Evolutionary conservation across 2,888 invertebrate species (phyloP).

Genomic region (Thalpophila matura): DNA sequence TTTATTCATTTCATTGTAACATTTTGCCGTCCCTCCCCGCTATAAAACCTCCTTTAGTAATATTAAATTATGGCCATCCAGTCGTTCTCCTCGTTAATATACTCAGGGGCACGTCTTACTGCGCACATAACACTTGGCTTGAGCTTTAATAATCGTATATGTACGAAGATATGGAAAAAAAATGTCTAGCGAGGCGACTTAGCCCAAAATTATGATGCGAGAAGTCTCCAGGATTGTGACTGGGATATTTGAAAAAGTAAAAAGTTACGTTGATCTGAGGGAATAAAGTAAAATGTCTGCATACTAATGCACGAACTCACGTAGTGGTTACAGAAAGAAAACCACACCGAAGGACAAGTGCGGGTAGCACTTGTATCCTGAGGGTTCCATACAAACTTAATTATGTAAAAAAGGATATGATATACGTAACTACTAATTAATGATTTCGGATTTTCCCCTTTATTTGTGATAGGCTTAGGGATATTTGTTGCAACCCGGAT

Average conservation of each 20-base stretch:
- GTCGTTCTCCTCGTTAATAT: slow-evolving; percentile 75
- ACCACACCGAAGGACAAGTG: too few relatives aligned
- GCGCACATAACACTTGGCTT: slow-evolving; percentile 51
- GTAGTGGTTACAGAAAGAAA: neutral
- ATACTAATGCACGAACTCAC: neutral
- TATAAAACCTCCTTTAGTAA: slow-evolving; percentile 73
- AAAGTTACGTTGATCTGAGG: neutral
- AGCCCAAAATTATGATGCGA: slow-evolving; percentile 23
- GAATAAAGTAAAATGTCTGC: neutral
- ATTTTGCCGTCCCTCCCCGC: slow-evolving; percentile 57
- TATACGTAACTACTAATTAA: too few relatives aligned
- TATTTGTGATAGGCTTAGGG: too few relatives aligned
- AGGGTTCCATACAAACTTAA: too few relatives aligned
- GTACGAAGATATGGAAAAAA: slow-evolving; percentile 47
- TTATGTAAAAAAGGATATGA: too few relatives aligned
- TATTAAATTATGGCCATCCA: slow-evolving; percentile 75
- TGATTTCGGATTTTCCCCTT: too few relatives aligned
- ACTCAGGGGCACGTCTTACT: slow-evolving; percentile 56
- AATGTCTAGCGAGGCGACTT: slow-evolving; percentile 31
- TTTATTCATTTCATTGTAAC: slow-evolving; percentile 71
- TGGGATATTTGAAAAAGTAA: slow-evolving; percentile 9
- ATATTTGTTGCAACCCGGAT: too few relatives aligned
- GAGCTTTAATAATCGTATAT: slow-evolving; percentile 39
- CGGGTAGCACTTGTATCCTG: too few relatives aligned
- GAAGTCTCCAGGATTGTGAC: neutral